Evolutionary conservation across 1,140 invertebrate genomes (phyloP), one percentile per base, ranked within the genome.

Genomic region (Neelides sp.): DNA sequence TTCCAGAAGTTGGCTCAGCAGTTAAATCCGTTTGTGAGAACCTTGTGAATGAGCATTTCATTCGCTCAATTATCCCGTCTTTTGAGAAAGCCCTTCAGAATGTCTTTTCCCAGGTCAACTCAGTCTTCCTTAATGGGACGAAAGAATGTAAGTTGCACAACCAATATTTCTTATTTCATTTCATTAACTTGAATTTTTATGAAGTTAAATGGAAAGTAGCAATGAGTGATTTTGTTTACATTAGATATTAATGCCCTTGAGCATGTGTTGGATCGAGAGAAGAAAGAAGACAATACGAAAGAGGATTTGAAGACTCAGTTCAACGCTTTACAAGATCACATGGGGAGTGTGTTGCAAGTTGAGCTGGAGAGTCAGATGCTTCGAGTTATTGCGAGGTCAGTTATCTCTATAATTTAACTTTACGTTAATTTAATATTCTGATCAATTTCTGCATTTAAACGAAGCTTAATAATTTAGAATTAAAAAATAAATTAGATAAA

Each of bases 61-160:
- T 75, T 28, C 78, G 75, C 37, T 74, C 77, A 48, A 68, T 90
- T 15, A 66, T 93, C 59, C 89, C 90, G 12, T 76, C 78, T 12
- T 83, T 89, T 73, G 87, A 93, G 64, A 82, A 81, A 65, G 77
- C 83, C 35, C 84, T 82, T 61, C 78, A 82, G 59, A 78, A 78
- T 58, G 84, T 94, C 73, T 91, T 91, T 62, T 72, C 77, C 27
- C 89, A 94, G 71, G 75, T 94, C 2, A 87, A 91, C 64, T 80
- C 86, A 13, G 76, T 79, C 2, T 94, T 94, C 66, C 76, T 78
- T 34, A 75, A 74, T 55, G 90, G 90, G 55, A 87, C 85, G 3
- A 80, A 79, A 63, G 87, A 94, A 70, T 91, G 88, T 93, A 73
- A 78, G 81, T 73, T n/a, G n/a, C n/a, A n/a, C n/a, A n/a, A n/a